Percentiles rank a stretch among this genome's conserved stretches.
These are phyloP conservation scores for Tribolium freemani DNA, from an alignment of 2,888 invertebrate species.

Conservation along the genomic window DNA sequence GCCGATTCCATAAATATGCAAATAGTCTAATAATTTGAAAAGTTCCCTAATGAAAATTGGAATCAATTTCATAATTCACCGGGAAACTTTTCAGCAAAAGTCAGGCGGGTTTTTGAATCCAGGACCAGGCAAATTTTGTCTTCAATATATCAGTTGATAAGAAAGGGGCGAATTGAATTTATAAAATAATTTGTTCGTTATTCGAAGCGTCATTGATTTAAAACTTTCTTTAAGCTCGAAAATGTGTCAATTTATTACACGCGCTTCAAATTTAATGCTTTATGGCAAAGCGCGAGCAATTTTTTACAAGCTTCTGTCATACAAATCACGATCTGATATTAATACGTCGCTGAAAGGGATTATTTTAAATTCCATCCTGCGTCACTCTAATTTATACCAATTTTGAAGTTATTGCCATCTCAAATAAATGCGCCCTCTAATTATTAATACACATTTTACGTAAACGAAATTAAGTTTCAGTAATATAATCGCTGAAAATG, in stretches of 20 bases:
- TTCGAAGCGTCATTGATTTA: constrained; percentile 30
- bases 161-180: constrained; percentile 28
- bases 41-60: constrained; percentile 43
- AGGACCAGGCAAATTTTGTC: neutral
- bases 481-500: neutral
- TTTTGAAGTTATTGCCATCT: neutral
- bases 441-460: neutral
- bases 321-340: constrained; percentile 19
- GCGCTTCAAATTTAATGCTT: constrained; percentile 27
- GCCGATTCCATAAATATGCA: constrained; percentile 40
- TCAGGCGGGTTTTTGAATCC: neutral
- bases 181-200: constrained; percentile 34
- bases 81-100: constrained; percentile 12
- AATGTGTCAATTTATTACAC: constrained; percentile 35
- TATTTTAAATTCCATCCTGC: neutral
- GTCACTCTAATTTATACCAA: neutral
- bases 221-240: constrained; percentile 30
- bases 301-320: constrained; percentile 19
- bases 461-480: neutral
- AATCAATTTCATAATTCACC: constrained; percentile 38
- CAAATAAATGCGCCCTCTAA: neutral
- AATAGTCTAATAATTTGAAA: constrained; percentile 40
- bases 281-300: constrained; percentile 19
- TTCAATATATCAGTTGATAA: constrained; percentile 31
- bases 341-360: neutral